A percentile compares a stretch with the other conserved stretches of the same genome.
These are phyloP conservation scores for Tridacna gigas DNA, from an alignment of 2,888 invertebrate species.

Conservation along the genomic window DNA sequence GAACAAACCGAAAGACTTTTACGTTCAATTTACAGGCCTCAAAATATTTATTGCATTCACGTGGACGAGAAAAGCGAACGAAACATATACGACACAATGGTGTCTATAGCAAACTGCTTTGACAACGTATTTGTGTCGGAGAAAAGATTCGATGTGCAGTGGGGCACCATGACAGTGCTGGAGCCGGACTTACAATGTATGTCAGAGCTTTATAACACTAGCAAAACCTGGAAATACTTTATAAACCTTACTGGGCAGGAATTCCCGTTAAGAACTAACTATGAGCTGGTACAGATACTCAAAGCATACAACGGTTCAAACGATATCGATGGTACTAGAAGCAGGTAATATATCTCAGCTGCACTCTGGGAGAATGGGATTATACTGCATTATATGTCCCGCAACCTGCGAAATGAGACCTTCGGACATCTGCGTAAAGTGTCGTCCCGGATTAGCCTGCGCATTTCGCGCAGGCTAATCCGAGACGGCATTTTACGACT, in stretches of 20 bases:
- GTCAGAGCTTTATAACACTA: constrained; percentile 69
- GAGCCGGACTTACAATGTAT: constrained; percentile 81
- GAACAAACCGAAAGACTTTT: constrained; percentile 80
- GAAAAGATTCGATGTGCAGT: constrained; percentile 68
- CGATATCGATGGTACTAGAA: constrained; percentile 72
- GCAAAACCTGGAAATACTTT: constrained; percentile 80
- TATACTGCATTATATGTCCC: no score
- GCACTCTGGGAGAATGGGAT: no score
- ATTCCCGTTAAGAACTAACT: constrained; percentile 81
- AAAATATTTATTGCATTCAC: constrained; percentile 83
- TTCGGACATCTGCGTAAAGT: no score
- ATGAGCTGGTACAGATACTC: constrained; percentile 79
- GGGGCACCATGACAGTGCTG: constrained; percentile 79
- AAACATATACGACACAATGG: constrained; percentile 68
- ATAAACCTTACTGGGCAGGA: constrained; percentile 82
- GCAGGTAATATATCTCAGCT: constrained; percentile 54
- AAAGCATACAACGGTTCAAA: constrained; percentile 81
- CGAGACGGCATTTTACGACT: no score
- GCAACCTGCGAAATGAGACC: no score
- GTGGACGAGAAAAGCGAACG: constrained; percentile 76
- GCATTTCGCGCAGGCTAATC: no score
- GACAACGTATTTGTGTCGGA: constrained; percentile 79
- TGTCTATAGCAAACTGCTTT: constrained; percentile 74
- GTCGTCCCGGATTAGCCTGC: no score
- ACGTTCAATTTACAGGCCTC: constrained; percentile 80